Base-by-base conservation (phyloP, 37 sponge, comb jelly and placozoan genomes). In the Corticium candelabrum region DNA sequence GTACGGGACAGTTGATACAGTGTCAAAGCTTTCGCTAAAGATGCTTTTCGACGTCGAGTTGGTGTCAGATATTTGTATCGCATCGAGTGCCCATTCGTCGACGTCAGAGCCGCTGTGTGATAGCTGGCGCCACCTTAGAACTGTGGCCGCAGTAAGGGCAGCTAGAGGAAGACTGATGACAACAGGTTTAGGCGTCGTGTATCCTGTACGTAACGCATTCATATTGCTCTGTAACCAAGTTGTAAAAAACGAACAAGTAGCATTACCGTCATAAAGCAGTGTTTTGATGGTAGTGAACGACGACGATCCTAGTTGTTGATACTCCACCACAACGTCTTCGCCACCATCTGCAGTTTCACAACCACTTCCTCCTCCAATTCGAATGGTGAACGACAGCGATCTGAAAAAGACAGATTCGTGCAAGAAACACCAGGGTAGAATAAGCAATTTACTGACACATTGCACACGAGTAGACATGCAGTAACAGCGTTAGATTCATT, bases 1-100 rank as follows among this genome's bases (percentile, higher is more conserved):
- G n/a, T n/a, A n/a, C n/a, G n/a, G n/a, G n/a, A n/a, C n/a, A n/a
- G n/a, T n/a, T n/a, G n/a, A n/a, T n/a, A n/a, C n/a, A n/a, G n/a
- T n/a, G n/a, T n/a, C n/a, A n/a, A n/a, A n/a, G n/a, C n/a, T n/a
- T n/a, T n/a, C n/a, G n/a, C n/a, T n/a, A n/a, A n/a, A n/a, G n/a
- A n/a, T n/a, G n/a, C n/a, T n/a, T n/a, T n/a, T n/a, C n/a, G n/a
- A n/a, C n/a, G n/a, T n/a, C n/a, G n/a, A n/a, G n/a, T n/a, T n/a
- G n/a, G n/a, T n/a, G n/a, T n/a, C n/a, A n/a, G n/a, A n/a, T n/a
- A n/a, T n/a, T n/a, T n/a, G n/a, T n/a, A n/a, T n/a, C n/a, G n/a
- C n/a, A n/a, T n/a, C n/a, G n/a, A n/a, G n/a, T n/a, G n/a, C n/a
- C 62, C 62, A 50, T 50, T 50, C 62, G 62, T 50, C 62, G 21